A percentile compares a stretch with the other conserved stretches of the same genome.
Conservation (phyloP, 2,797 vertebrate species). For the Lateolabrax maculatus region DNA sequence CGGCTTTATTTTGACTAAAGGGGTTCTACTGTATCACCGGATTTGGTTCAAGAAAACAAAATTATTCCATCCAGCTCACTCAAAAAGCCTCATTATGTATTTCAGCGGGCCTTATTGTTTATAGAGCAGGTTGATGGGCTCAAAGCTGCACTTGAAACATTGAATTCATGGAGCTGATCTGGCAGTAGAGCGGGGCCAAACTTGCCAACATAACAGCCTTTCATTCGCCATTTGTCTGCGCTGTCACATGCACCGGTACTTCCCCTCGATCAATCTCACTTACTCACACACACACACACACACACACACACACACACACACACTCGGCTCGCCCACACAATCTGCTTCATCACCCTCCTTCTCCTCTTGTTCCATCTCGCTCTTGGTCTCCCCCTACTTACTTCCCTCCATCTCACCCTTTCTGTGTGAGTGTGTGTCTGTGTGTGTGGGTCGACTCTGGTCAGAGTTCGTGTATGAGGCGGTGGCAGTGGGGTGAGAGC, state of each 20-base stretch:
- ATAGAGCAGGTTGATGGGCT: slow-evolving; percentile 35
- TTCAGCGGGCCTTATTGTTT: slow-evolving; percentile 36
- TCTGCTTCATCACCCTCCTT: slow-evolving; percentile 65
- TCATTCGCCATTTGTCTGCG: slow-evolving; percentile 57
- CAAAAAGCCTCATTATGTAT: slow-evolving; percentile 28
- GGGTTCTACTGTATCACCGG: not conserved
- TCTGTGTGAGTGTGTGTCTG: slow-evolving; percentile 29
- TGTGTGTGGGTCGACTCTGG: slow-evolving; percentile 37
- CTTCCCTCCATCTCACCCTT: slow-evolving; percentile 27
- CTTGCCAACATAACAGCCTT: slow-evolving; percentile 59
- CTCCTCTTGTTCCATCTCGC: slow-evolving; percentile 49
- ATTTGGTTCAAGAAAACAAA: slow-evolving; percentile 32
- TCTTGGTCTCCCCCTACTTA: slow-evolving; percentile 12
- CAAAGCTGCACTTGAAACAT: slow-evolving; percentile 49
- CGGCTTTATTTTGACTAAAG: not conserved
- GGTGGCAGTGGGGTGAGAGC: slow-evolving; percentile 41
- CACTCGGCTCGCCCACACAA: slow-evolving; percentile 58
- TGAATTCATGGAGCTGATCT: slow-evolving; percentile 49
- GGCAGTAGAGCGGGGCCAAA: slow-evolving; percentile 46
- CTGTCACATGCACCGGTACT: slow-evolving; percentile 59
- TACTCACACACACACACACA: slow-evolving; percentile 26
- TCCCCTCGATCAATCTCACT: slow-evolving; percentile 67
- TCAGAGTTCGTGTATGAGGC: slow-evolving; percentile 53
- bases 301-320: slow-evolving; percentile 31
- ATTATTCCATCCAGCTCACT: slow-evolving; percentile 9